Evolutionary conservation across 2,888 invertebrate genomes (phyloP), one percentile per base, ranked within the genome.

Genomic region (Scaptomyza parva): DNA sequence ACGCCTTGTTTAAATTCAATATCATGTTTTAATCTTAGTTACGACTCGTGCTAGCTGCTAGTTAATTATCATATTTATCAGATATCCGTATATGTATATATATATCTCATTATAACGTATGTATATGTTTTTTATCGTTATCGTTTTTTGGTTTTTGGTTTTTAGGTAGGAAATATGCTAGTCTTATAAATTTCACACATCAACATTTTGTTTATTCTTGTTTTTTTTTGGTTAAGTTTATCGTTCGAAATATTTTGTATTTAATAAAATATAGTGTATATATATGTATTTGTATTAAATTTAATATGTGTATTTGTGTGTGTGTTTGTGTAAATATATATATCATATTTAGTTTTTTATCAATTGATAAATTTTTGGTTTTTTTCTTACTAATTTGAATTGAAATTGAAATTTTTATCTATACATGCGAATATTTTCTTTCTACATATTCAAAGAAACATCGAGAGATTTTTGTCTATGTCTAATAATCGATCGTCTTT

Each of bases 111-210:
- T 78, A 66, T 77, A 81, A 72, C 75, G 67, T 77, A 67, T 84
- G 66, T 73, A 53, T 18, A 24, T 43, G 18, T 28, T 11, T 28
- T 43, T 47, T 43, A 43, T 43, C 43, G 24, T 14, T 40, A 40
- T 40, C n/a, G 17, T 76, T 58, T 30, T 12, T 61, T 5, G 22
- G n/a, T n/a, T 22, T 22, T 22, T 22, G 22, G 60, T 59, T 62
- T 45, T 61, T 89, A 89, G 89, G 89, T 89, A 89, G 89, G 89
- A 89, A 88, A 89, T 89, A 79, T 83, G 86, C 89, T 89, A 89
- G 89, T 89, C 89, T 89, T 89, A 88, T 89, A 83, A 89, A 89
- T 89, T 89, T 89, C 89, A 89, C 87, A 89, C 89, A 89, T 89
- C 89, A 89, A 89, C 89, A 89, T 88, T 86, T 64, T 81, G 78